Conservation (phyloP, 2,797 vertebrate genomes). For the Taenioides sp. region DNA sequence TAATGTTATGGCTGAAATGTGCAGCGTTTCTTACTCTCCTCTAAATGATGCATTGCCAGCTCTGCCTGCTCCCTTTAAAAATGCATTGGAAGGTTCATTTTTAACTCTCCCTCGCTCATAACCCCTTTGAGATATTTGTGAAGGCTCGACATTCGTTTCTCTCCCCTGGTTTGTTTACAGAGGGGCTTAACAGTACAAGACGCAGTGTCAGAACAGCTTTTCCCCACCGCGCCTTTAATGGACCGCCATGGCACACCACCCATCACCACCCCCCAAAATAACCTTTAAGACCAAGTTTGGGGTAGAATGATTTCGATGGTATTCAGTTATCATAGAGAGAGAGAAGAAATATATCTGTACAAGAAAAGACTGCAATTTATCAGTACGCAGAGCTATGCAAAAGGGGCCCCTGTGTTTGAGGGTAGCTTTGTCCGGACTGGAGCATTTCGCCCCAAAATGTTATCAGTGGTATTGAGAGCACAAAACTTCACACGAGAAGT, state of each 20-base stretch:
- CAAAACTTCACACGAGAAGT: constrained; percentile 4
- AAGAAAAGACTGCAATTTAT: constrained; percentile 21
- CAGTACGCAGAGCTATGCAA: constrained; percentile 13
- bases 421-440: constrained; percentile 34
- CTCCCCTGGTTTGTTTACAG: constrained; percentile 15
- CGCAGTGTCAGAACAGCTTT: constrained; percentile 7
- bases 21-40: too few relatives aligned
- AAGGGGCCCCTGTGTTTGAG: constrained; percentile 17
- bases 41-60: neutral
- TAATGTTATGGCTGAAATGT: neutral
- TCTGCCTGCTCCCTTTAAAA: neutral
- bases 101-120: constrained; percentile 4
- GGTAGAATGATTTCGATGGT: constrained; percentile 17
- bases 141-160: neutral
- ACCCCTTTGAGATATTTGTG: neutral
- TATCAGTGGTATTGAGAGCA: constrained; percentile 8
- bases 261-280: constrained; percentile 13
- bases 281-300: constrained; percentile 5
- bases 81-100: neutral
- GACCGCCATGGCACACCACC: constrained; percentile 2
- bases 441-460: constrained; percentile 36
- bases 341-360: constrained; percentile 21
- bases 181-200: neutral
- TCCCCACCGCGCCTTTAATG: neutral
- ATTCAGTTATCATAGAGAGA: constrained; percentile 17